Conservation (phyloP, 2,113 vertebrate species). For the Pteruthius melanotis region DNA sequence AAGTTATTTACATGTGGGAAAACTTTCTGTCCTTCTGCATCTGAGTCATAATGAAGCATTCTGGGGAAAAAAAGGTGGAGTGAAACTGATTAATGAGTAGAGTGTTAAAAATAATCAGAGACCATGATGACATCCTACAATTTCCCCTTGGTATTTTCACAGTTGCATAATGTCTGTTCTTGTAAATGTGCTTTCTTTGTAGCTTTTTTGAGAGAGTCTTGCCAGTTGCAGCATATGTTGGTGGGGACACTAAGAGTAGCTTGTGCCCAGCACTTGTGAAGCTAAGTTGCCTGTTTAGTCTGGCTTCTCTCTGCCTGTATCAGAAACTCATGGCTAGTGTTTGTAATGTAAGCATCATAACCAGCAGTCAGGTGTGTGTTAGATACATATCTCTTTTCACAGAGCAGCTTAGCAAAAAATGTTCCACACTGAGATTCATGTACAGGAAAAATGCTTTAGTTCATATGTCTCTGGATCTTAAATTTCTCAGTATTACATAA, state of each 20-base stretch:
- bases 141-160: neutral
- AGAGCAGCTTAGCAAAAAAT: neutral
- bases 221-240: neutral
- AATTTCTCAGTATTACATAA: neutral
- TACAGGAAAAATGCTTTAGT: neutral
- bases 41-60: neutral
- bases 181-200: neutral
- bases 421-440: rapidly evolving
- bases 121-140: neutral
- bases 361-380: neutral
- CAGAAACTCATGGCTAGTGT: neutral
- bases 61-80: neutral
- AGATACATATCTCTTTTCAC: neutral
- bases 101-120: neutral
- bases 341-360: neutral
- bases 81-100: neutral
- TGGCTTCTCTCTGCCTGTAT: neutral
- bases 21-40: neutral
- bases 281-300: neutral
- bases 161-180: neutral
- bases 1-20: neutral
- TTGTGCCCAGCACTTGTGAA: neutral
- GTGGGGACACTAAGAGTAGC: neutral
- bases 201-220: neutral
- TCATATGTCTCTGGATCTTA: neutral